Evolutionary conservation across 2,888 invertebrate genomes (phyloP), one percentile per base, ranked within the genome.

Genomic region (Lysandra bellargus): DNA sequence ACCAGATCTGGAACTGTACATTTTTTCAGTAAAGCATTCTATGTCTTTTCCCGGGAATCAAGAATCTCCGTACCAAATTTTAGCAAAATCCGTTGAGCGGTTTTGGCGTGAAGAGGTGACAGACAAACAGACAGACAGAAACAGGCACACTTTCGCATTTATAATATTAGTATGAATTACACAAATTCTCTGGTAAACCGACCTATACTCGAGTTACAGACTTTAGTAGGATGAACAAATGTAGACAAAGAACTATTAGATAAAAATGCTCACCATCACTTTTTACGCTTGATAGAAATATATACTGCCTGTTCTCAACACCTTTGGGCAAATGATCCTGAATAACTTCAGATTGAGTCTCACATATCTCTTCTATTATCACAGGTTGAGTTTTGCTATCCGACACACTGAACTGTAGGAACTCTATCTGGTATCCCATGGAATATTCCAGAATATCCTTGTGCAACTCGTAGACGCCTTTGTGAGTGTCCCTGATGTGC

Each of bases 391-490:
- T 80, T 81, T 90, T 90, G 0, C 83, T 80, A 9, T 88, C 89
- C 81, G 90, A 81, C 79, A 89, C 86, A 82, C 90, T 91, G 30
- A 92, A 84, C 80, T 92, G 88, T 5, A 94, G 85, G 81, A 93
- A 93, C 82, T 93, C 93, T 53, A 94, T 93, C 74, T 90, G 91
- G 81, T 92, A 94, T 2, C 93, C 92, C 0, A 92, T 89, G 0
- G 88, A 87, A 6, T 89, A 87, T 37, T 92, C 90, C 0, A 90
- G 87, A 80, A 89, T 90, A n/a, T 89, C 89, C 81, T 91, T 93
- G 75, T 94, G 94, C 0, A 94, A 85, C 0, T 91, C 89, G 49
- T 89, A 88, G 1, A 94, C 87, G 78, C 92, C 93, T 78, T 87
- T 89, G 78, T 94, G 94, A 0, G 80, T 81, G 1, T 75, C 72